Base-by-base conservation (phyloP, 2,113 vertebrate species). In the Leptocoma aspasia region DNA sequence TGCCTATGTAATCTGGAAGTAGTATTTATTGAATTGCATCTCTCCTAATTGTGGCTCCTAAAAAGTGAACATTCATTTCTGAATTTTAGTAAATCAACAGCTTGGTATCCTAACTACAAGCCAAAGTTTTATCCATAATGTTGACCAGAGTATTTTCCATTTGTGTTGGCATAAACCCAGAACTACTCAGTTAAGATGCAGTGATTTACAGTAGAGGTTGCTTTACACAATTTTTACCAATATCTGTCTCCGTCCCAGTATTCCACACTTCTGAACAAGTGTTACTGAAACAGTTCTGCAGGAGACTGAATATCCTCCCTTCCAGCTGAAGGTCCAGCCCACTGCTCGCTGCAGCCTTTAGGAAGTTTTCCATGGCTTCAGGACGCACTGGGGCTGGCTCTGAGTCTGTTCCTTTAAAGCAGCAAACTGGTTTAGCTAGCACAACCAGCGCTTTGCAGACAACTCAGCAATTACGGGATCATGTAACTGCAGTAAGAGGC, bases 401-500 rank as follows among this genome's bases (percentile, higher is more conserved):
- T 2, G 47, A 75, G 87, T 73, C 92, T 93, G 26, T 66, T 95
- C 64, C 88, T 97, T 94, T 91, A 93, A 90, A 96, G 80, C 52
- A 54, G 52, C 92, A 95, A 97, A 96, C 96, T 96, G 95, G 96
- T 97, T 97, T 83, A 92, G 93, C 96, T 93, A 93, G 95, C 92
- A 94, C 88, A 96, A 95, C 95, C 93, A 84, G 92, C 21, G 1
- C 88, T 94, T 75, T 81, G 95, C 94, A 96, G 93, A 93, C 94
- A 95, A 84, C 76, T 96, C 88, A 94, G 93, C 95, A 97, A 97
- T 96, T 96, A 96, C 0, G 2, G 95, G 93, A 93, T 96, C 95
- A 82, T 93, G 66, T 94, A 97, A 94, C 94, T 96, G 56, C 82
- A 96, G 88, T 47, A 79, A 92, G 93, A 95, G 92, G 56, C 94